phyloP scores from a whole-genome alignment of 2,113 vertebrate species.

The Cyphomyrus discorhynchus region DNA sequence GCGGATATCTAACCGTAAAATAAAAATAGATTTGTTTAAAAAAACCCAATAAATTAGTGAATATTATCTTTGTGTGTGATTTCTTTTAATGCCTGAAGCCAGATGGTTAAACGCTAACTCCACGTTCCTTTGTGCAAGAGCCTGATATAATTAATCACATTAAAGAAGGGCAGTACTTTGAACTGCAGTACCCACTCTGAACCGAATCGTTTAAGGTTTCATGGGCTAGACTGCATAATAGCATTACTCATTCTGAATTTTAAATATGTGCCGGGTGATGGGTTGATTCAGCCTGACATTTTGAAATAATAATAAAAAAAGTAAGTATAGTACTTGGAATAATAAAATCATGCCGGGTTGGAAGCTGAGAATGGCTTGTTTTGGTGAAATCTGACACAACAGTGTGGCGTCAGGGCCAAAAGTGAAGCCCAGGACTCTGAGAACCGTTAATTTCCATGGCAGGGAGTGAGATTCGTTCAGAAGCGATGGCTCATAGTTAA shows the following conservation, averaged over 20 bases:
- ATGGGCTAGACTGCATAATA: not conserved
- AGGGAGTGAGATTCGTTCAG: conserved; percentile 5
- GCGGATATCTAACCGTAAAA: not conserved
- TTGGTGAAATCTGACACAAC: conserved; percentile 2
- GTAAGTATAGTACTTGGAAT: not conserved
- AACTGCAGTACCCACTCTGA: conserved; percentile 1
- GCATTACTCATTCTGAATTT: conserved; percentile 15
- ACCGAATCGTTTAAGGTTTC: conserved; percentile 4
- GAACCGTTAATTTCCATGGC: not conserved
- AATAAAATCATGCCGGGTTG: not conserved
- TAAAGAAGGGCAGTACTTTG: conserved; percentile 5
- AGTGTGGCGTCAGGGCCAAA: not conserved
- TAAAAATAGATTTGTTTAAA: not conserved
- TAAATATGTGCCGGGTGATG: conserved; percentile 4
- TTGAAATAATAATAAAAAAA: conserved; percentile 5
- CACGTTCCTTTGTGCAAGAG: not conserved
- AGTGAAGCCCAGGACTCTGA: not conserved
- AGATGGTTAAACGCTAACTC: not conserved
- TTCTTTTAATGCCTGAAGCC: not conserved
- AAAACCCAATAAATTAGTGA: not conserved
- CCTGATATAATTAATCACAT: conserved; percentile 10
- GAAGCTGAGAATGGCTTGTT: conserved; percentile 1
- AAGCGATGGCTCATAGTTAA: not conserved
- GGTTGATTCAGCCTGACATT: conserved; percentile 16
- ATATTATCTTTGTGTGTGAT: not conserved